Conservation (phyloP, 1,140 invertebrate genomes). For the Oedothorax gibbosus region DNA sequence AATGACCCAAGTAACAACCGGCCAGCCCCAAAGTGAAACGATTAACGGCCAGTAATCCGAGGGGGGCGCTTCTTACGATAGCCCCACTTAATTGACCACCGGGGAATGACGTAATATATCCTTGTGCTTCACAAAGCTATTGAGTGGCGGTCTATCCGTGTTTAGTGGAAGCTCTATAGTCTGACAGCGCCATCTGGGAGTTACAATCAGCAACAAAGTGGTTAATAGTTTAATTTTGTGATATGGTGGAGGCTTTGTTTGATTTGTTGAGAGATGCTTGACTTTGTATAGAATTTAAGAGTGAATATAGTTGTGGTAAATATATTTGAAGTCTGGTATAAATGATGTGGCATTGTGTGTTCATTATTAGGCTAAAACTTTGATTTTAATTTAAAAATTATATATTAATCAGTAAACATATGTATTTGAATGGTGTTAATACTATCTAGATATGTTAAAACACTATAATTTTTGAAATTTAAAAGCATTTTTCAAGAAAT, state of each 20-base stretch:
- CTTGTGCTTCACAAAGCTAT: not conserved
- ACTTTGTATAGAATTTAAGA: not conserved
- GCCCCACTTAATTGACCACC: conserved; percentile 53
- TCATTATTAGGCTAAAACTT: too few relatives aligned
- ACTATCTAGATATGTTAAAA: too few relatives aligned
- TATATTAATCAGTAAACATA: too few relatives aligned
- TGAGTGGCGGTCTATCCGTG: not conserved
- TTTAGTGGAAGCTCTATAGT: conserved; percentile 34
- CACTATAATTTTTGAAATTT: too few relatives aligned
- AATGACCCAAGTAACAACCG: conserved; percentile 48
- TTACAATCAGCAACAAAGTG: conserved; percentile 45
- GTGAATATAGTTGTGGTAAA: too few relatives aligned
- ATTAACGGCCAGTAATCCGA: conserved; percentile 56
- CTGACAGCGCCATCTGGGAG: conserved; percentile 47
- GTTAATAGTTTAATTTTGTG: conserved; percentile 18
- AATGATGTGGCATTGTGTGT: too few relatives aligned
- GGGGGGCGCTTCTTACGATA: conserved; percentile 36
- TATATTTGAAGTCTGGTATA: too few relatives aligned
- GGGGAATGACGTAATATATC: conserved; percentile 47
- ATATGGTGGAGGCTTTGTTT: not conserved
- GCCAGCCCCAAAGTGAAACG: conserved; percentile 48
- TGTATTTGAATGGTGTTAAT: too few relatives aligned
- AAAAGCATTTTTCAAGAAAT: too few relatives aligned
- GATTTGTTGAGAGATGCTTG: not conserved
- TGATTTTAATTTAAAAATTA: too few relatives aligned